These are phyloP conservation scores for Hymenopus coronatus DNA, from an alignment of 2,888 invertebrate species.

Conservation along the genomic window DNA sequence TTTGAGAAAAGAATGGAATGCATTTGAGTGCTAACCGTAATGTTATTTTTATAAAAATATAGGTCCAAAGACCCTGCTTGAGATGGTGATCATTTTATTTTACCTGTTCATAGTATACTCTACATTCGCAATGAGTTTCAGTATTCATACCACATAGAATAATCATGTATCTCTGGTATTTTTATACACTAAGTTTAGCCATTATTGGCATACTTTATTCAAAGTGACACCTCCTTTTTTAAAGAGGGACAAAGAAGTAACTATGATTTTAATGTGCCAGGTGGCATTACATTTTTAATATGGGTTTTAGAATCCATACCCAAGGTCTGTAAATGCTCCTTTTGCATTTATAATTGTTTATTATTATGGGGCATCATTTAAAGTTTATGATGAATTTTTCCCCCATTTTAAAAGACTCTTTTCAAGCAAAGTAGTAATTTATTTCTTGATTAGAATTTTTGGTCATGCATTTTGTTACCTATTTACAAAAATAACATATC, in stretches of 20 bases:
- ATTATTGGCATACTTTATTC: neutral
- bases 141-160: neutral
- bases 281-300: neutral
- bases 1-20: neutral
- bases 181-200: neutral
- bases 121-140: neutral
- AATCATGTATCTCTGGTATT: neutral
- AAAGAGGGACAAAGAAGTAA: neutral
- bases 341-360: neutral
- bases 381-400: neutral
- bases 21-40: neutral
- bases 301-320: neutral
- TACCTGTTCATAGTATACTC: neutral
- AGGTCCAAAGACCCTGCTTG: neutral
- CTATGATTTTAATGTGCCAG: neutral
- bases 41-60: neutral
- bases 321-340: neutral
- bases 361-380: neutral
- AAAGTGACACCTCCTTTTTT: neutral
- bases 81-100: neutral
- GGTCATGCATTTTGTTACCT: conserved; percentile 6
- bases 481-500: conserved; percentile 17
- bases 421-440: neutral
- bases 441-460: neutral
- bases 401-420: neutral